These are phyloP conservation scores for Lemur catta DNA, from an alignment of 2,797 vertebrate genomes.

Conservation along the genomic window DNA sequence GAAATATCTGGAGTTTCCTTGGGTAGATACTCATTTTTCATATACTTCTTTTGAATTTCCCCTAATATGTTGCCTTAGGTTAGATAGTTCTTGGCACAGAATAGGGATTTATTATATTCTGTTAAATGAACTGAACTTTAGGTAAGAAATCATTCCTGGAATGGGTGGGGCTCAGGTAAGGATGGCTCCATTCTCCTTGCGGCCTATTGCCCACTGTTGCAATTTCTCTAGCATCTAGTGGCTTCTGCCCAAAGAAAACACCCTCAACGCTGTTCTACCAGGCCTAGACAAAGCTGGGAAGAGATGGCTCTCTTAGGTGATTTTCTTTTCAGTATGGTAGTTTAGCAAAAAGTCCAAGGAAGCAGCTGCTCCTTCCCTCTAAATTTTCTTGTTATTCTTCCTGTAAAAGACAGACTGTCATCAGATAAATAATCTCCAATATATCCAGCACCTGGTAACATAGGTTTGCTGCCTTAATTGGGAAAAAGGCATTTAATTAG, in stretches of 20 bases:
- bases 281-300: not conserved
- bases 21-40: not conserved
- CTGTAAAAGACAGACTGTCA: slow-evolving; percentile 9
- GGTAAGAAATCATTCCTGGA: not conserved
- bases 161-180: not conserved
- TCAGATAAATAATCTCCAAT: slow-evolving; percentile 23
- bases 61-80: not conserved
- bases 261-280: not conserved
- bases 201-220: not conserved
- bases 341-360: not conserved
- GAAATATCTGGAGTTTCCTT: not conserved
- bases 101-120: not conserved
- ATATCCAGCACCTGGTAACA: not conserved
- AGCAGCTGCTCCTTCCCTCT: not conserved
- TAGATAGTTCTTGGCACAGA: slow-evolving; percentile 10
- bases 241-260: not conserved
- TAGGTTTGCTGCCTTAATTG: not conserved
- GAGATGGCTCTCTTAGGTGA: not conserved
- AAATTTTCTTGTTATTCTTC: not conserved
- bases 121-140: not conserved
- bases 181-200: not conserved
- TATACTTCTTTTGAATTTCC: not conserved
- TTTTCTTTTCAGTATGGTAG: not conserved
- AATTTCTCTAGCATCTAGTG: not conserved
- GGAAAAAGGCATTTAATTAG: not conserved